These are phyloP conservation scores for Protobothrops mucrosquamatus DNA, from an alignment of 2,113 vertebrate species.

Conservation along the genomic window DNA sequence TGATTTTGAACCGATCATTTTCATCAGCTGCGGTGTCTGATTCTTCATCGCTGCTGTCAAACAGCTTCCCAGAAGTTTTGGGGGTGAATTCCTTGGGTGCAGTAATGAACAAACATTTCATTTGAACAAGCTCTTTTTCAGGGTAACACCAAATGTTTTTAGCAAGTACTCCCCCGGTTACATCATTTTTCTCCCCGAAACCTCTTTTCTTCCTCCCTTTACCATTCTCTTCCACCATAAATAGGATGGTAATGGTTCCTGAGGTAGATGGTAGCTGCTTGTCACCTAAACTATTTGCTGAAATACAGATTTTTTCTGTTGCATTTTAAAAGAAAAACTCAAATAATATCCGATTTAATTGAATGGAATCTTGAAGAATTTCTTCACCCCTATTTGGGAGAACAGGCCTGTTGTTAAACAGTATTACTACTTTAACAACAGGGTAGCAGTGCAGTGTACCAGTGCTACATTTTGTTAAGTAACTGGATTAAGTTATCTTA, in stretches of 20 bases:
- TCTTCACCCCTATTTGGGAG: neutral
- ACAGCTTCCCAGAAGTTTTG: constrained; percentile 69
- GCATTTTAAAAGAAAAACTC: neutral
- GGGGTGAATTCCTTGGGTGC: constrained; percentile 44
- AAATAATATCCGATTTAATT: neutral
- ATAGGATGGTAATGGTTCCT: neutral
- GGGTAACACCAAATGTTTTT: neutral
- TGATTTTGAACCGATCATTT: constrained; percentile 79
- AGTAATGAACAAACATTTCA: neutral
- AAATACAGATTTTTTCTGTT: neutral
- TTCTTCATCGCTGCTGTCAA: constrained; percentile 81
- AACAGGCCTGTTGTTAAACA: neutral
- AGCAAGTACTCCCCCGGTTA: neutral
- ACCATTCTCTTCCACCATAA: neutral
- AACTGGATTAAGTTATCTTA: neutral
- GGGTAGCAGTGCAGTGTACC: neutral
- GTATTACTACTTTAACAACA: neutral
- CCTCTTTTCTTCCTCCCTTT: neutral
- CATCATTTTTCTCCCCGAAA: neutral
- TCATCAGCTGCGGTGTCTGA: constrained; percentile 67
- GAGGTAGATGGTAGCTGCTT: neutral
- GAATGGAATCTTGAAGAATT: neutral
- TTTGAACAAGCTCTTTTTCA: accelerated
- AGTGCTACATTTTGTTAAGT: neutral
- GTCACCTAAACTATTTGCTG: neutral